Evolutionary conservation across 2,113 vertebrate genomes (phyloP).

Genomic region (Podarcis muralis): DNA sequence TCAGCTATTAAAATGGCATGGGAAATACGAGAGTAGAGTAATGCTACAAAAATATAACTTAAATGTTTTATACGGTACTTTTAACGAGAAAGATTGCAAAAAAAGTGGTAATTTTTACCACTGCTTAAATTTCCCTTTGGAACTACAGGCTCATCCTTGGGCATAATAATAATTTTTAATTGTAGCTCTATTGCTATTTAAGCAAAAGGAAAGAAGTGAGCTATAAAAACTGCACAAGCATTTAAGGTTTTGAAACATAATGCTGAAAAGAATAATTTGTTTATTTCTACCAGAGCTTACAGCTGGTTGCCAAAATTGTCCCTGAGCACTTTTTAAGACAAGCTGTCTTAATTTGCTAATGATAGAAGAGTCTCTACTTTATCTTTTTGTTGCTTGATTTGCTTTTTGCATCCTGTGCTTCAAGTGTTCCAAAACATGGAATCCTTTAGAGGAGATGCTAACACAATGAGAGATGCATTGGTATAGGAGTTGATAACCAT

Average conservation of each 20-base stretch:
- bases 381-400: conserved; percentile 47
- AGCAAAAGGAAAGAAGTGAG: conserved; percentile 15
- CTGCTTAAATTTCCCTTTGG: not conserved
- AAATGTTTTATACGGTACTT: not conserved
- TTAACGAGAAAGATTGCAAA: not conserved
- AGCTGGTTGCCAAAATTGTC: conserved; percentile 42
- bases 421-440: no score
- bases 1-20: not conserved
- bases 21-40: not conserved
- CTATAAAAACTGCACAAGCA: conserved; percentile 2
- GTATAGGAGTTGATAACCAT: not conserved
- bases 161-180: conserved; percentile 45
- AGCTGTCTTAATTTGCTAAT: conserved; percentile 47
- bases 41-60: rapidly evolving
- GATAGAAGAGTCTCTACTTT: conserved; percentile 44
- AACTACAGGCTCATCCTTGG: not conserved
- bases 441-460: not conserved
- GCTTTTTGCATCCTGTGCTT: no score
- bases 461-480: not conserved
- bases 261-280: conserved; percentile 26
- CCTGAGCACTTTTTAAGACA: conserved; percentile 34
- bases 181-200: conserved; percentile 41
- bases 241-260: conserved; percentile 5
- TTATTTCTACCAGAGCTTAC: conserved; percentile 51
- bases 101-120: not conserved